Percentiles rank a stretch among this genome's conserved stretches.
These are phyloP conservation scores for Eupithecia subfuscata DNA, from an alignment of 2,888 invertebrate genomes.

Conservation along the genomic window DNA sequence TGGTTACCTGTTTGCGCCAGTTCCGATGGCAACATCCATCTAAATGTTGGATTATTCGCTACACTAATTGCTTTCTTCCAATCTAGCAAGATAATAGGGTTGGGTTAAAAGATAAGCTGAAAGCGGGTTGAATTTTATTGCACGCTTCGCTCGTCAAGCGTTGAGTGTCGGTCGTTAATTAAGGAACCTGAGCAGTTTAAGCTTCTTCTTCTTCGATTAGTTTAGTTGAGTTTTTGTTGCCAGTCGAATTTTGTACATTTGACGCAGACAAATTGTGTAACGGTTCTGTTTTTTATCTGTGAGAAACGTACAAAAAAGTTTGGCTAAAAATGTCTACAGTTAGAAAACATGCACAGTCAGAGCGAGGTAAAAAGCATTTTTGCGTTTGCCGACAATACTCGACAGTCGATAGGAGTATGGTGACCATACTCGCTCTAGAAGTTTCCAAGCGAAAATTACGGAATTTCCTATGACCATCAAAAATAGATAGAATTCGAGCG, in stretches of 20 bases:
- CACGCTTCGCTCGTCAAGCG: background rate
- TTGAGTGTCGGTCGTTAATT: too few relatives aligned
- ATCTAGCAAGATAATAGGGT: constrained; percentile 70
- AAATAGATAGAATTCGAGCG: background rate
- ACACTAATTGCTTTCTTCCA: constrained; percentile 80
- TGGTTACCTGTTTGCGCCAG: constrained; percentile 20
- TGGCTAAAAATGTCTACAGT: too few relatives aligned
- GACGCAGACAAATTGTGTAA: too few relatives aligned
- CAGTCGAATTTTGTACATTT: too few relatives aligned
- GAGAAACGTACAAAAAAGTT: too few relatives aligned
- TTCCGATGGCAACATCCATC: constrained; percentile 34
- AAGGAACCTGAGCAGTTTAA: too few relatives aligned
- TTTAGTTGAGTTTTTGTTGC: too few relatives aligned
- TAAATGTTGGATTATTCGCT: constrained; percentile 44
- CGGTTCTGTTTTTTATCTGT: too few relatives aligned
- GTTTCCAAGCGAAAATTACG: background rate
- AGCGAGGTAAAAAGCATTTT: too few relatives aligned
- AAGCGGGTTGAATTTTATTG: constrained; percentile 23
- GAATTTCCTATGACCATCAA: background rate
- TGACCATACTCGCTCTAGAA: too few relatives aligned
- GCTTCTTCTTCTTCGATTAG: too few relatives aligned
- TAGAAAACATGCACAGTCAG: too few relatives aligned
- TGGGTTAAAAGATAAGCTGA: constrained; percentile 40
- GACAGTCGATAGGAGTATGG: background rate
- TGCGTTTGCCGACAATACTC: background rate